Percentiles rank a stretch among this genome's conserved stretches.
Evolutionary conservation across 2,113 vertebrate species (phyloP).

Genomic region (Archocentrus centrarchus): DNA sequence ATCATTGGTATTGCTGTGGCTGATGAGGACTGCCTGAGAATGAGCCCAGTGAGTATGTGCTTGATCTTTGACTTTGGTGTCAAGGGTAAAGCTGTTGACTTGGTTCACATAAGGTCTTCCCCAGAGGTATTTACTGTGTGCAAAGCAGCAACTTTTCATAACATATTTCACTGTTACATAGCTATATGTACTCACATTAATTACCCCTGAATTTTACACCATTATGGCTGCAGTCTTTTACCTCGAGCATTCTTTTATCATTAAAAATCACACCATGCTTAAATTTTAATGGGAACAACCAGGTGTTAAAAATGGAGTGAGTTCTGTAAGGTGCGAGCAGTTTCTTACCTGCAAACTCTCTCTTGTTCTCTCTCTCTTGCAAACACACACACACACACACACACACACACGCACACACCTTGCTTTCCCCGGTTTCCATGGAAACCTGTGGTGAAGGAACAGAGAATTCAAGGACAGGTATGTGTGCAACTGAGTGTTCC

Average conservation of each 20-base stretch:
- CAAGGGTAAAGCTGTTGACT: conserved; percentile 45
- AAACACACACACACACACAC: conserved; percentile 15
- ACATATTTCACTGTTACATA: not conserved
- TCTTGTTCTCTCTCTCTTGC: not conserved
- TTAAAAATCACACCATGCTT: conserved; percentile 23
- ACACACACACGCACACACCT: conserved; percentile 19
- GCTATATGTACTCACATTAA: not conserved
- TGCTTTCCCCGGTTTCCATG: conserved; percentile 78
- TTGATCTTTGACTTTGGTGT: conserved; percentile 62
- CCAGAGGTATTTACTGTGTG: conserved; percentile 9
- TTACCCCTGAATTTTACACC: not conserved
- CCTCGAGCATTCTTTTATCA: conserved; percentile 9
- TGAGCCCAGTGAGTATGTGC: conserved; percentile 41
- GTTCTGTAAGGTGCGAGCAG: conserved; percentile 50
- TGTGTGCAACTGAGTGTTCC: conserved; percentile 75
- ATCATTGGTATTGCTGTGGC: conserved; percentile 56
- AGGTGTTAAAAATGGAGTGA: conserved; percentile 56
- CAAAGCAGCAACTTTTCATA: conserved; percentile 20
- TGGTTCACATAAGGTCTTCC: conserved; percentile 8
- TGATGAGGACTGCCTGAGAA: conserved; percentile 52
- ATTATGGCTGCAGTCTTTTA: not conserved
- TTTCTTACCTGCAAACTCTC: conserved; percentile 58
- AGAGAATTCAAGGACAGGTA: conserved; percentile 80
- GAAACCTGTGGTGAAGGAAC: conserved; percentile 72
- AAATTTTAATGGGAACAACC: conserved; percentile 52